phyloP scores from a whole-genome alignment of 2,113 vertebrate species.

The Oncorhynchus mykiss region DNA sequence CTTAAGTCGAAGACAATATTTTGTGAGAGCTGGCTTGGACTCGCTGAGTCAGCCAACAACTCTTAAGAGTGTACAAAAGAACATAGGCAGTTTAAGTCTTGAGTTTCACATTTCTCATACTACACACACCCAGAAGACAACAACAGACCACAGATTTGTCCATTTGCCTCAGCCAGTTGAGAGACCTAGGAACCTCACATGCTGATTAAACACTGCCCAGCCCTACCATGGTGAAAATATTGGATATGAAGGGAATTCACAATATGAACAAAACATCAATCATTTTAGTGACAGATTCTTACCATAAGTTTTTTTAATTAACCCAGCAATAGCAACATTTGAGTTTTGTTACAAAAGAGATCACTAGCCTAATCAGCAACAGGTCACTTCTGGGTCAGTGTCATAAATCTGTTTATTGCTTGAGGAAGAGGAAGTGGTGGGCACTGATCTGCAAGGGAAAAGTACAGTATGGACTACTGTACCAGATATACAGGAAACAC shows the following conservation, averaged over 20 bases:
- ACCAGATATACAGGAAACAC: too few relatives aligned
- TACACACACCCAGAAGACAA: background rate
- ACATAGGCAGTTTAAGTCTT: constrained; percentile 29
- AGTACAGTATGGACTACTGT: too few relatives aligned
- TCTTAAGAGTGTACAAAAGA: constrained; percentile 17
- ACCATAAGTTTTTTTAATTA: background rate
- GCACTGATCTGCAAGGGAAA: too few relatives aligned
- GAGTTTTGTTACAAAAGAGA: background rate
- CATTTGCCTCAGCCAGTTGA: background rate
- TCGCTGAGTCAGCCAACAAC: constrained; percentile 50
- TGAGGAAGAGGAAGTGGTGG: too few relatives aligned
- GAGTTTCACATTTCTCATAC: constrained; percentile 18
- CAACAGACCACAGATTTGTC: background rate
- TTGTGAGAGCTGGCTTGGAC: constrained; percentile 63
- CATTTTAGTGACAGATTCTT: background rate
- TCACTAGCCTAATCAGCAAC: too few relatives aligned
- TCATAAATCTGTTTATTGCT: too few relatives aligned
- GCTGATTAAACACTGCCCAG: background rate
- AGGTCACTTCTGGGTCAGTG: too few relatives aligned
- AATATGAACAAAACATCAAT: background rate
- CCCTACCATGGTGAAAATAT: background rate
- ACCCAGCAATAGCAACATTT: background rate
- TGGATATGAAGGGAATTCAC: background rate
- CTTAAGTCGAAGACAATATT: constrained; percentile 72
- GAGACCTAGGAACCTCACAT: background rate